Evolutionary conservation across 2,113 vertebrate species (phyloP), one percentile per base, ranked within the genome.

Genomic region (Geothlypis trichas): DNA sequence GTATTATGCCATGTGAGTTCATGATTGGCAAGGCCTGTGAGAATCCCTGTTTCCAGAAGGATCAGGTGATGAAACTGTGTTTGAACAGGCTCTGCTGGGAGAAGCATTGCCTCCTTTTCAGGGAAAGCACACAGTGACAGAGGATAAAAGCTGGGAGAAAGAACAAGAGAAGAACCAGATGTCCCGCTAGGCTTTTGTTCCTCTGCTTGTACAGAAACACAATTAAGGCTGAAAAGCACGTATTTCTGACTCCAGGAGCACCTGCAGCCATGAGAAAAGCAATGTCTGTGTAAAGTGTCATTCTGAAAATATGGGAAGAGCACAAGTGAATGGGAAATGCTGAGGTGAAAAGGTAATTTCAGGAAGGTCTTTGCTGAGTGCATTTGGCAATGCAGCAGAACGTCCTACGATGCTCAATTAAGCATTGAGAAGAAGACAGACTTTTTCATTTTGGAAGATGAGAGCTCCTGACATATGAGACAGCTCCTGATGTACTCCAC

Each of bases 1-100:
- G 63, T 11, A 18, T 2, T 6, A 7, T 67, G 66, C 47, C 46
- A 31, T 0, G 1, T 1, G 2, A 75, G 9, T 18, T 41, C 3
- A 0, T 77, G 55, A 28, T 49, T 62, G 20, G 49, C 46, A 41
- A 74, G 46, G 11, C 26, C n/a, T 57, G 9, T 30, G 51, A 52
- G 80, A 22, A 46, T 55, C 3, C 1, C n/a, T 0, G 0, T 21
- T 94, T 74, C 68, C 55, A 77, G 23, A 11, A 81, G 51, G 66
- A 77, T 41, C 55, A 24, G 17, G 18, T n/a, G 28, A 62, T 41
- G 37, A 57, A 89, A 62, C 9, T 0, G 5, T 28, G 11, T 58
- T 39, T 49, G 55, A 87, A 81, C 4, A 63, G 23, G 17, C 11
- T 92, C 54, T 55, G 8, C 61, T 47, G 47, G 47, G 37, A 71